These are phyloP conservation scores for Nyctereutes procyonoides DNA, from an alignment of 2,113 vertebrate genomes.

Conservation along the genomic window DNA sequence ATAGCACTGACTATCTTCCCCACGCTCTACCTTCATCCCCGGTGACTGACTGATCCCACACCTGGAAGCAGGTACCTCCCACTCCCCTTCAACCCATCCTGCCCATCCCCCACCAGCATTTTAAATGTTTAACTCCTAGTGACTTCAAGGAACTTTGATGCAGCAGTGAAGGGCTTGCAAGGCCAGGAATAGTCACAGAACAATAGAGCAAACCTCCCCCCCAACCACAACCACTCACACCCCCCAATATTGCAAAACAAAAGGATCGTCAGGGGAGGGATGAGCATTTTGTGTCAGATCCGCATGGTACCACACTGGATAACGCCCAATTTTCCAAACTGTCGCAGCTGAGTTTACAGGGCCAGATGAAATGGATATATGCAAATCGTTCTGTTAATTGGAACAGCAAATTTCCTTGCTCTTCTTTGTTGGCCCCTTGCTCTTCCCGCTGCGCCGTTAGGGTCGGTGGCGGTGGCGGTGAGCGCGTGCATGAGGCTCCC, in stretches of 20 bases:
- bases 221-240: not conserved
- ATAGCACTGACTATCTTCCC: not conserved
- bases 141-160: not conserved
- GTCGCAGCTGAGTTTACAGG: slow-evolving; percentile 53
- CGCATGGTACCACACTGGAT: slow-evolving; percentile 7
- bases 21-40: not conserved
- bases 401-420: slow-evolving; percentile 26
- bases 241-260: not conserved
- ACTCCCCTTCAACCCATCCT: not conserved
- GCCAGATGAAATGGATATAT: slow-evolving; percentile 30
- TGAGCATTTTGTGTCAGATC: not conserved
- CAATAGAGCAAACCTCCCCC: not conserved
- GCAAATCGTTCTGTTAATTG: slow-evolving; percentile 62
- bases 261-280: not conserved
- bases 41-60: not conserved
- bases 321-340: slow-evolving; percentile 39
- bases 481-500: fast-evolving
- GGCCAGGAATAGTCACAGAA: not conserved
- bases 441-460: not conserved
- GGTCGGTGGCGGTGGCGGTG: too few species aligned
- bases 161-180: not conserved
- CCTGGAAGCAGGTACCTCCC: not conserved
- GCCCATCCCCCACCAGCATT: not conserved
- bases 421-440: not conserved
- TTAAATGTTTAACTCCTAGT: not conserved